Percentiles rank a stretch among this genome's conserved stretches.
Conservation (phyloP, 1,140 invertebrate species). For the Drosophila elegans region DNA sequence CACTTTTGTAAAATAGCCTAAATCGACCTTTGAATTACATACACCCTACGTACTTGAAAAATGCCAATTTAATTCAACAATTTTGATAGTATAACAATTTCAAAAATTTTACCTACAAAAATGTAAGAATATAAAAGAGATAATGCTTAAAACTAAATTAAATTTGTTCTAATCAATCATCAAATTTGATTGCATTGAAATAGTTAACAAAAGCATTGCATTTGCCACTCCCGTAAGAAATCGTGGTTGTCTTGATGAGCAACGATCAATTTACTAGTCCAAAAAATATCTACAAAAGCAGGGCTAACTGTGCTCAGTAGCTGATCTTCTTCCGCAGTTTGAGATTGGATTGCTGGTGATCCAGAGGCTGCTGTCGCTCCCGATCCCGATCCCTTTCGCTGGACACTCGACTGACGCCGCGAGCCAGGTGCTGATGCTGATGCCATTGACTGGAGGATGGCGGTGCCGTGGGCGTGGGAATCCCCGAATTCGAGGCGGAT, state of each 20-base stretch:
- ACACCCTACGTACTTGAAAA: neutral
- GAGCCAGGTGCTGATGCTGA: slow-evolving; percentile 45
- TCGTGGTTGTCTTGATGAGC: neutral
- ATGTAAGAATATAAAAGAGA: neutral
- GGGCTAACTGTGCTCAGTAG: slow-evolving; percentile 56
- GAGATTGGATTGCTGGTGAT: slow-evolving; percentile 40
- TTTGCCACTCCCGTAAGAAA: neutral
- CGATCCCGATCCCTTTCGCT: slow-evolving; percentile 50
- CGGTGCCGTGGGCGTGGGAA: slow-evolving; percentile 75
- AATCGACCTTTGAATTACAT: too few species aligned
- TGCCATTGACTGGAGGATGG: slow-evolving; percentile 54
- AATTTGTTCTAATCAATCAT: neutral
- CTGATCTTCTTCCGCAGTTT: slow-evolving; percentile 83
- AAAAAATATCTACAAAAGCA: slow-evolving; percentile 15
- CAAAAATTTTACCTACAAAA: slow-evolving; percentile 14
- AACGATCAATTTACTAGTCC: slow-evolving; percentile 32
- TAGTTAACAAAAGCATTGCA: slow-evolving; percentile 1
- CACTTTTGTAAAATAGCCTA: too few species aligned
- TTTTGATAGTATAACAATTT: slow-evolving; percentile 4
- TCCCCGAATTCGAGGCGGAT: slow-evolving; percentile 77
- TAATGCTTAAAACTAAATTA: neutral
- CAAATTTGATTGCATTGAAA: slow-evolving; percentile 25
- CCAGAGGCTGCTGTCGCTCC: slow-evolving; percentile 26
- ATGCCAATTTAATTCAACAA: neutral
- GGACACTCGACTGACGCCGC: slow-evolving; percentile 47